phyloP scores from a whole-genome alignment of 2,888 invertebrate species.

The Cosmorhoe ocellata region DNA sequence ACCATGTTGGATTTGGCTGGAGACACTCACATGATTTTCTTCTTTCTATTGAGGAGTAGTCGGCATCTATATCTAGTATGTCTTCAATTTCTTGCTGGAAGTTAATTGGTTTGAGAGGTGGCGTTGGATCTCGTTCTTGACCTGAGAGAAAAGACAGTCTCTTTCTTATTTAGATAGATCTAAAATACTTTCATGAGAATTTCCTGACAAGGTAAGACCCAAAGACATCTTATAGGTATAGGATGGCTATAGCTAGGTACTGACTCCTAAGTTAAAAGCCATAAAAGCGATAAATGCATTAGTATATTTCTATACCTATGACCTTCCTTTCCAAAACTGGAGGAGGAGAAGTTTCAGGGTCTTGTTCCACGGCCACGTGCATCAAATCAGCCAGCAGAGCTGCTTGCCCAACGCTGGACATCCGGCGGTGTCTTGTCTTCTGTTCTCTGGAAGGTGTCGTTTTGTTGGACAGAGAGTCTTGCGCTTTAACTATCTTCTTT shows the following conservation, averaged over 20 bases:
- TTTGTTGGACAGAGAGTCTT: conserved; percentile 52
- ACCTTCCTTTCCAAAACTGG: conserved; percentile 63
- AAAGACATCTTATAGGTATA: no score
- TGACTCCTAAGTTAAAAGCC: no score
- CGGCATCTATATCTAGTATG: conserved; percentile 67
- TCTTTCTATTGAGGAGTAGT: conserved; percentile 68
- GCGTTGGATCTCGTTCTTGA: conserved; percentile 68
- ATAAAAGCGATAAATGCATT: background rate
- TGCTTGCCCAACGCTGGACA: conserved; percentile 65
- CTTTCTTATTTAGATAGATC: no score
- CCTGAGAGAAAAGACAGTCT: conserved; percentile 42
- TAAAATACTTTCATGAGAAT: no score
- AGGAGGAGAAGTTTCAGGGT: conserved; percentile 54
- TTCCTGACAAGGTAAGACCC: no score
- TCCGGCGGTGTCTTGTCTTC: conserved; percentile 59
- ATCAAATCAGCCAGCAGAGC: conserved; percentile 65
- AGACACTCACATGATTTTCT: conserved; percentile 71
- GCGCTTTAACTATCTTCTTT: conserved; percentile 53
- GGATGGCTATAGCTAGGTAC: no score
- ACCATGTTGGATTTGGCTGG: no score
- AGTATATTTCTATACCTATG: conserved; percentile 49
- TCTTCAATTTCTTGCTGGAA: conserved; percentile 73
- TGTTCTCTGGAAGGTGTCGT: conserved; percentile 59
- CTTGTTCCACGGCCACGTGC: conserved; percentile 62
- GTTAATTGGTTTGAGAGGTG: conserved; percentile 43